phyloP scores from a whole-genome alignment of 2,797 vertebrate species.

The Tauraco hartlaubi region DNA sequence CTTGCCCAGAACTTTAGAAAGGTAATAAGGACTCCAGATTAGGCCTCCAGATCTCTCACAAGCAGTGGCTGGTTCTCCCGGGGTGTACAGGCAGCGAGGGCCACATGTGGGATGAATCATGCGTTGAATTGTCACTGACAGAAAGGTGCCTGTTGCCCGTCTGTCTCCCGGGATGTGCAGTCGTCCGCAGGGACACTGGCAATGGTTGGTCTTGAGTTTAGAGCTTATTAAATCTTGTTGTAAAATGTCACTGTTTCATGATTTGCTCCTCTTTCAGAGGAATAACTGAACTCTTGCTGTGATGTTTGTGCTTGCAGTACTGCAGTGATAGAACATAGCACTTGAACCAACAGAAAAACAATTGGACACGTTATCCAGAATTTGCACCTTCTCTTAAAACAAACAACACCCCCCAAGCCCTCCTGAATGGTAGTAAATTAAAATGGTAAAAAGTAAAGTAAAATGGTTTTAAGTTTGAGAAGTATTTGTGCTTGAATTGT shows the following conservation, averaged over 20 bases:
- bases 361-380: not conserved
- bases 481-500: not conserved
- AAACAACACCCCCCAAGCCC: not conserved
- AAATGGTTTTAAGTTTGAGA: not conserved
- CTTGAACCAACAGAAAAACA: not conserved
- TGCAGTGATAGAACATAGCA: not conserved
- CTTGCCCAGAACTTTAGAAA: not conserved
- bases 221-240: not conserved
- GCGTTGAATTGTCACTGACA: not conserved
- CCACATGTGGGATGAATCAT: accelerated
- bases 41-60: not conserved
- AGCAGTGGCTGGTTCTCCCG: not conserved
- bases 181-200: not conserved
- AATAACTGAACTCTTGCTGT: not conserved
- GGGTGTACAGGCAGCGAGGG: not conserved
- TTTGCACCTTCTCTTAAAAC: not conserved
- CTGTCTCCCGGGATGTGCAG: not conserved
- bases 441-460: not conserved
- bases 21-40: accelerated
- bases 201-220: not conserved
- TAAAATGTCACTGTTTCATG: not conserved
- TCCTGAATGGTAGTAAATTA: not conserved
- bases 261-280: not conserved
- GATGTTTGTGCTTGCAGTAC: not conserved
- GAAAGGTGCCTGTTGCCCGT: not conserved